Conservation (phyloP, 1,140 invertebrate species). For the Adoxophyes honmai region DNA sequence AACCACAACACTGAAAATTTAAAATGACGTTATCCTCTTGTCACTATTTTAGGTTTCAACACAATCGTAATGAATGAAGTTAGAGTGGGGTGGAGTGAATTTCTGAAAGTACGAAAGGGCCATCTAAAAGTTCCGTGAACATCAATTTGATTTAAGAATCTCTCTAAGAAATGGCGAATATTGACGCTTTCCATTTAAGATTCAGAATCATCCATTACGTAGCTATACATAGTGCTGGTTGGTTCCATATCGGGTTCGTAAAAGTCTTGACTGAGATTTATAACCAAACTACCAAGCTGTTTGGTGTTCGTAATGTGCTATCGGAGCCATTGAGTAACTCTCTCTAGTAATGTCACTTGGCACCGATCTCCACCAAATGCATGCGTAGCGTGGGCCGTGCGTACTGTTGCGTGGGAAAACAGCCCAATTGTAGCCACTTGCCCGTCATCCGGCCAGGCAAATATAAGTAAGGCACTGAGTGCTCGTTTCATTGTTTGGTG, state of each 20-base stretch:
- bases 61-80: too few relatives aligned
- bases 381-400: constrained; percentile 34
- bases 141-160: too few relatives aligned
- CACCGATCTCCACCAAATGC: constrained; percentile 24
- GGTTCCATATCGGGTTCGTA: too few relatives aligned
- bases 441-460: constrained; percentile 8
- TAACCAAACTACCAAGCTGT: neutral
- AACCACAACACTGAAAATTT: neutral
- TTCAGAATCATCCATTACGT: too few relatives aligned
- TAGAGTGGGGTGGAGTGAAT: too few relatives aligned
- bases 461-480: constrained; percentile 3
- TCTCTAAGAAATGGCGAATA: too few relatives aligned
- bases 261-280: too few relatives aligned
- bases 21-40: neutral
- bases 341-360: constrained; percentile 27
- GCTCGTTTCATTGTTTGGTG: neutral
- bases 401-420: constrained; percentile 48
- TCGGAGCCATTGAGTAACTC: constrained; percentile 9
- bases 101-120: too few relatives aligned
- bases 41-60: too few relatives aligned
- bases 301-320: constrained; percentile 1
- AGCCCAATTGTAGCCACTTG: constrained; percentile 43
- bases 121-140: too few relatives aligned
- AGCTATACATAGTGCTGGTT: too few relatives aligned
- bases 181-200: too few relatives aligned